These are phyloP conservation scores for Litoditis marina DNA, from an alignment of 2,888 invertebrate genomes.

Conservation along the genomic window DNA sequence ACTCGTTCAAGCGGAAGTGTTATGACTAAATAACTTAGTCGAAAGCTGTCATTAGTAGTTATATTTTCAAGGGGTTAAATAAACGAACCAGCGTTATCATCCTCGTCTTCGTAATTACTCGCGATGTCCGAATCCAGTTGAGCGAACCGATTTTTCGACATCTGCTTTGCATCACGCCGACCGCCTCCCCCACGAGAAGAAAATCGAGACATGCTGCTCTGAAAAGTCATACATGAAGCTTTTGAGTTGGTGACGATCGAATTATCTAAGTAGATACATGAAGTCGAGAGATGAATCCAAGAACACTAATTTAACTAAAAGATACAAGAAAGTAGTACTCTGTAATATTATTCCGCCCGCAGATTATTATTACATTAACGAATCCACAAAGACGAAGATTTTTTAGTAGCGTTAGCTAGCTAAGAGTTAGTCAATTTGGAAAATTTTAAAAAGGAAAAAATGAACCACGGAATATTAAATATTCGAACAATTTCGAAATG, in stretches of 20 bases:
- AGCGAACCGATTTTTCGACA: constrained; percentile 34
- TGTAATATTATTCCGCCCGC: no score
- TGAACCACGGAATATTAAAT: background rate
- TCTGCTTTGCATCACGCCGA: constrained; percentile 39
- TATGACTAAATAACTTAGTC: constrained; percentile 12
- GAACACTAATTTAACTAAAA: background rate
- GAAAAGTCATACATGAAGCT: no score
- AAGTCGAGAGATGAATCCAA: no score
- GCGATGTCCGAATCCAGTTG: constrained; percentile 47
- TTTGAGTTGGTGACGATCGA: no score
- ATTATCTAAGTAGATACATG: no score
- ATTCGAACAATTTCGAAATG: background rate
- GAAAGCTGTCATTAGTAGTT: no score
- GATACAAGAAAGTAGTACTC: background rate
- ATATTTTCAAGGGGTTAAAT: no score
- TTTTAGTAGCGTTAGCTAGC: no score
- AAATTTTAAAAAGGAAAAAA: background rate
- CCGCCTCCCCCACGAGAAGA: constrained; percentile 8
- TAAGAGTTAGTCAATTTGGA: no score
- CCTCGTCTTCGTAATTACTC: constrained; percentile 50
- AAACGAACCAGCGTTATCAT: constrained; percentile 27
- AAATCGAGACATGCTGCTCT: constrained; percentile 4
- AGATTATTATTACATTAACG: background rate
- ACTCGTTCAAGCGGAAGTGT: background rate
- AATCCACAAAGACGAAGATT: background rate